Base-by-base conservation (phyloP, 2,797 vertebrate species). In the Notoglanidium macrostoma region DNA sequence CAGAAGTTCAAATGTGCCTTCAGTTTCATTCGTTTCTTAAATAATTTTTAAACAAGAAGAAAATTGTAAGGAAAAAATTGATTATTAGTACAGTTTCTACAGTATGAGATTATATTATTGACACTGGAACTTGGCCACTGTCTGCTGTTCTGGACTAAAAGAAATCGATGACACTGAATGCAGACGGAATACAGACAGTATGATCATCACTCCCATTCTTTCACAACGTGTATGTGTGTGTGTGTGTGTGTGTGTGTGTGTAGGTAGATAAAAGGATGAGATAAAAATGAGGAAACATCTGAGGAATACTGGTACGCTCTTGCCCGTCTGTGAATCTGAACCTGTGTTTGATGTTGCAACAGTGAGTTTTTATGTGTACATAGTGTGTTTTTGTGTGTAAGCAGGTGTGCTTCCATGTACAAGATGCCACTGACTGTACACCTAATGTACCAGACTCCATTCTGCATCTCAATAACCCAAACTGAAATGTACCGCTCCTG, bases 301-400 rank as follows among this genome's bases (percentile, higher is more conserved):
- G 89, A 93, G 77, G 73, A 78, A 51, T 90, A 86, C 67, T 80
- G 61, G 80, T 84, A 89, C 87, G 85, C n/a, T 87, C 72, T 67
- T 49, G 44, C 23, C 80, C 84, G 85, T 83, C 82, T 9, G 74
- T 76, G 84, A 89, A 83, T 67, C 83, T 15, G 84, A 76, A 51
- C 84, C 88, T 81, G 88, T 89, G 90, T 93, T 93, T 93, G 90
- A 94, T 94, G 94, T 92, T 91, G 93, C 88, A 93, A 93, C 81
- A 70, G 84, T n/a, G 84, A 49, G 44, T 57, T 80, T 72, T 19
- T 17, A 12, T 54, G 54, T 61, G 21, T 70, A n/a, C 14, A 49
- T 17, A 3, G 51, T 55, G 73, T 89, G 88, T 91, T 86, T 91
- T 49, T 87, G 80, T 88, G 76, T 83, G 49, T 89, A 44, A 44